These are phyloP conservation scores for Andrena bicolor DNA, from an alignment of 2,888 invertebrate genomes.

Conservation along the genomic window DNA sequence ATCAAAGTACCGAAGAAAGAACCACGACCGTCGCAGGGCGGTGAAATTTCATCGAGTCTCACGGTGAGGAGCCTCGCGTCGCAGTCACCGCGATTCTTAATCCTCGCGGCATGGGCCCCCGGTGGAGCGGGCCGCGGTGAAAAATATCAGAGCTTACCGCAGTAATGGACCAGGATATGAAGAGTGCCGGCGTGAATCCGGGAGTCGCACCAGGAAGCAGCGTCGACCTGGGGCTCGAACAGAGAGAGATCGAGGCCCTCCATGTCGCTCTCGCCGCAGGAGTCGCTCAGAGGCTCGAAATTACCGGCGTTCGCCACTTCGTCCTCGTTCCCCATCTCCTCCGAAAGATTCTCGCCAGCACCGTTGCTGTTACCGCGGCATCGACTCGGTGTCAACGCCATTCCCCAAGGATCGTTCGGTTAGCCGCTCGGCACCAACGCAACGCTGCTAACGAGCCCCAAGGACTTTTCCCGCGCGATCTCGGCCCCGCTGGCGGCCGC, in stretches of 20 bases:
- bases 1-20: too few species aligned
- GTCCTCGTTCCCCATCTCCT: constrained; percentile 70
- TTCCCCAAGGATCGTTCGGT: constrained; percentile 38
- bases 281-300: constrained; percentile 88
- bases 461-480: neutral
- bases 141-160: constrained; percentile 79
- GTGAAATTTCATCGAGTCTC: neutral
- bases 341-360: constrained; percentile 63
- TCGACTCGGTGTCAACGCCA: constrained; percentile 72
- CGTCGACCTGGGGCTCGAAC: constrained; percentile 87
- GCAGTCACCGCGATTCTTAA: constrained; percentile 18
- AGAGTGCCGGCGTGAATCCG: constrained; percentile 83
- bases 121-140: constrained; percentile 4
- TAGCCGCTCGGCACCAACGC: neutral
- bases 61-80: constrained; percentile 19
- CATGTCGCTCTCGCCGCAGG: constrained; percentile 88
- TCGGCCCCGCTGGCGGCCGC: neutral
- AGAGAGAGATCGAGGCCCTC: constrained; percentile 89
- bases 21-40: neutral
- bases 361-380: constrained; percentile 64
- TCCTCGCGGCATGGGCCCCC: neutral
- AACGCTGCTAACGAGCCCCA: neutral
- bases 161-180: constrained; percentile 81
- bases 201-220: constrained; percentile 82
- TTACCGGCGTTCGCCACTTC: constrained; percentile 78